Evolutionary conservation across 2,888 invertebrate genomes (phyloP), one percentile per base, ranked within the genome.

Genomic region (Malachius bipustulatus): DNA sequence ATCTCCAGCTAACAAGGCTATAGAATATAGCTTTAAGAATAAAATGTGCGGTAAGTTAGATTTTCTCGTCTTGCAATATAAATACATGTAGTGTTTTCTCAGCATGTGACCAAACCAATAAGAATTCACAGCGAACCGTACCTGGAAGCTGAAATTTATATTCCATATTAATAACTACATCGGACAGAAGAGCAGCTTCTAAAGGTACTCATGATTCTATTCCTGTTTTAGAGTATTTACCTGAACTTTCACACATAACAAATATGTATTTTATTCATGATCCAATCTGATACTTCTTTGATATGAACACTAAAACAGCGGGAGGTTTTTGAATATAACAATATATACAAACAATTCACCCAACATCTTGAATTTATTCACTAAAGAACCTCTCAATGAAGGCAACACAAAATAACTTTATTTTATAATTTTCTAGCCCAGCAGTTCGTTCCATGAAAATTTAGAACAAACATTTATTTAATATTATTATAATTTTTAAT

Each of bases 231-330:
- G 9, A 35, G 38, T 39, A 34, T 36, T 34, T 15, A 29, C 41
- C 47, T 48, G 38, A 43, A 46, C 44, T 39, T 56, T 54, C 51
- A 55, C 53, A 54, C 47, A 46, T 52, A 54, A 57, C 55, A 54
- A 55, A 57, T 57, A 51, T 52, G 52, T 54, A 55, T 56, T 54
- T 56, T 56, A 57, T 57, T 55, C 57, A 57, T 54, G 51, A 51
- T 43, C 37, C 43, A 47, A 50, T 48, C 49, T 48, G 52, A 54
- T 54, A 50, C 51, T 46, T 49, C 48, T 54, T 53, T 55, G 55
- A 57, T 56, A 54, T 45, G 40, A 42, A 44, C 50, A 44, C 44
- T 49, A 47, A 48, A 50, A 42, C 51, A 45, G 47, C 48, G 35
- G 50, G 56, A 36, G 40, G 50, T 42, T 47, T 46, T 50, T 53